These are phyloP conservation scores for Chymomyza caudatula DNA, from an alignment of 2,888 invertebrate genomes.

Conservation along the genomic window DNA sequence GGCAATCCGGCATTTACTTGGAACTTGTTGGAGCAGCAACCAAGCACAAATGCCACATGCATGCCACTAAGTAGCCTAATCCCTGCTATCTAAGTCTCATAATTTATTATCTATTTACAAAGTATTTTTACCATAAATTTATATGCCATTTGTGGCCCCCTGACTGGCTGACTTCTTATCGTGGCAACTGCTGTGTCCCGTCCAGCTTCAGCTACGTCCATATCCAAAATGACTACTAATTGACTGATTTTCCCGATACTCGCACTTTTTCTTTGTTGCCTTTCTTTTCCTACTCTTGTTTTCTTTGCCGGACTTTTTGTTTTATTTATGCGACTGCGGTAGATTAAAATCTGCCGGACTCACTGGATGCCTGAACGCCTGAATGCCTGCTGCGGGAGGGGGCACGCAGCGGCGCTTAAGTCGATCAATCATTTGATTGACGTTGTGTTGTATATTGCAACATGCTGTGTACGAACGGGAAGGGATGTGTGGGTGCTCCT, in stretches of 20 bases:
- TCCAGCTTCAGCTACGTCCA: constrained; percentile 18
- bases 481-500: constrained; percentile 15
- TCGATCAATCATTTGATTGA: constrained; percentile 69
- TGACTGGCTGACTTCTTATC: constrained; percentile 24
- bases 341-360: constrained; percentile 55
- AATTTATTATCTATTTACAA: constrained; percentile 61
- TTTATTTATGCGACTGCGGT: constrained; percentile 53
- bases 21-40: constrained; percentile 8
- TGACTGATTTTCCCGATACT: constrained; percentile 49
- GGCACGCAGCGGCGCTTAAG: constrained; percentile 32
- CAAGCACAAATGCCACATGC: constrained; percentile 11
- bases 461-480: constrained; percentile 16
- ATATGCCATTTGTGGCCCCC: constrained; percentile 23
- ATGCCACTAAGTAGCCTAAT: not conserved
- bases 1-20: constrained; percentile 30
- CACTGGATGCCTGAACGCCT: constrained; percentile 8
- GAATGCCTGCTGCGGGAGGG: constrained; percentile 23
- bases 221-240: constrained; percentile 63
- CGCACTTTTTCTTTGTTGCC: constrained; percentile 6
- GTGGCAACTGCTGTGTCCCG: not conserved
- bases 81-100: constrained; percentile 12
- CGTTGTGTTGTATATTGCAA: constrained; percentile 37
- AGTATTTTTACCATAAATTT: constrained; percentile 60
- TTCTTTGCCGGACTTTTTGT: constrained; percentile 32
- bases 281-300: constrained; percentile 8